Evolutionary conservation across 2,113 vertebrate genomes (phyloP).

Genomic region (Phrynosoma blainvillii): DNA sequence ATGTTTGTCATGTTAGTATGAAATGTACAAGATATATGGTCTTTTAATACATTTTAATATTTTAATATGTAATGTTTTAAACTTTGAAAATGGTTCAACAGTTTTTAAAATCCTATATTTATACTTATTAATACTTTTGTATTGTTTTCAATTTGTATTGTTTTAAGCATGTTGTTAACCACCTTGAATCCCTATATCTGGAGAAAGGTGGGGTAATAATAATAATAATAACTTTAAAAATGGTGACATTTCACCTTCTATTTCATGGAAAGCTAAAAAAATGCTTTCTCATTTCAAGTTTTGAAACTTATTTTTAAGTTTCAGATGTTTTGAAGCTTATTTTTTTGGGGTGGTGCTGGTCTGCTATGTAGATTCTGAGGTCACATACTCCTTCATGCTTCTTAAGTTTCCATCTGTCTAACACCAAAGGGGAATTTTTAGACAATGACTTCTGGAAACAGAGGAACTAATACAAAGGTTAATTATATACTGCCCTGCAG

Average conservation of each 20-base stretch:
- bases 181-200: no score
- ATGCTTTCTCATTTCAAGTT: neutral
- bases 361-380: neutral
- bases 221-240: neutral
- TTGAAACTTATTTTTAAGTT: neutral
- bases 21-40: no score
- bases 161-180: no score
- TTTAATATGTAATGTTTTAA: no score
- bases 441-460: neutral
- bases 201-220: no score
- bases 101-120: no score
- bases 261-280: neutral
- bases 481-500: neutral
- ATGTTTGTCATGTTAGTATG: no score
- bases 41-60: no score
- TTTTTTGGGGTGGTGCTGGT: neutral
- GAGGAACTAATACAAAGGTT: neutral
- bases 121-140: no score
- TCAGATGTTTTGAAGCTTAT: neutral
- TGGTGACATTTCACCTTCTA: neutral
- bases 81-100: no score
- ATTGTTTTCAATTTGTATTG: no score
- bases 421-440: neutral
- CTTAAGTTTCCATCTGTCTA: neutral
- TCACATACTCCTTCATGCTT: neutral